These are phyloP conservation scores for Eueremaeus valkanovi DNA, from an alignment of 2,888 invertebrate species.

Conservation along the genomic window DNA sequence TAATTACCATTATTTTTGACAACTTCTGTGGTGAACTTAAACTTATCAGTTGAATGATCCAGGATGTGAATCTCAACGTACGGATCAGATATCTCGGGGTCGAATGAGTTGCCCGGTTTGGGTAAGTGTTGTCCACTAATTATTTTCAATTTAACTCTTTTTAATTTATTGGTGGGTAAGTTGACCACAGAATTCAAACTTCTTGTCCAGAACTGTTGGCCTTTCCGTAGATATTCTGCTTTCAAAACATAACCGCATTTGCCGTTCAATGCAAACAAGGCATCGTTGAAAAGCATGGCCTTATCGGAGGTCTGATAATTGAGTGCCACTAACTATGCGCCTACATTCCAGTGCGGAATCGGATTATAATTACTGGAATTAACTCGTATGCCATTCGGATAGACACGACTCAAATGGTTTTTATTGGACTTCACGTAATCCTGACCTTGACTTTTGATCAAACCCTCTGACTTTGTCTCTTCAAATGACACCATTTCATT, in stretches of 20 bases:
- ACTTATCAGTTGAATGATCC: constrained; percentile 54
- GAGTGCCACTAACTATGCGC: constrained; percentile 57
- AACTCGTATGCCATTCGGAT: constrained; percentile 58
- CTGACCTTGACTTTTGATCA: constrained; percentile 51
- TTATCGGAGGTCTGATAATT: constrained; percentile 60
- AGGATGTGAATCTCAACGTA: constrained; percentile 57
- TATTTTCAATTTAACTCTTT: constrained; percentile 51
- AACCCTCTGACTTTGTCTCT: constrained; percentile 55
- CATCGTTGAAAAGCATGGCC: constrained; percentile 57
- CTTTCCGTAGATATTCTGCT: constrained; percentile 55
- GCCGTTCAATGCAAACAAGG: constrained; percentile 59
- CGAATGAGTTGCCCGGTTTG: constrained; percentile 55
- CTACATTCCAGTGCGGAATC: constrained; percentile 58
- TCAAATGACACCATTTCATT: constrained; percentile 57
- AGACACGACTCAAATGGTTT: constrained; percentile 55
- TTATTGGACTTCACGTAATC: constrained; percentile 55
- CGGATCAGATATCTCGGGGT: constrained; percentile 58
- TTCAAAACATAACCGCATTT: constrained; percentile 61
- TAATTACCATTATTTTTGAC: constrained; percentile 60
- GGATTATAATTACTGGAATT: constrained; percentile 61
- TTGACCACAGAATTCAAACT: constrained; percentile 4
- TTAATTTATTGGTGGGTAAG: constrained; percentile 30
- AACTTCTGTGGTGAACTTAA: constrained; percentile 55
- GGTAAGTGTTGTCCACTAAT: constrained; percentile 61
- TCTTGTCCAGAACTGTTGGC: constrained; percentile 38